These are phyloP conservation scores for Glyptemys insculpta DNA, from an alignment of 2,797 vertebrate genomes.

Conservation along the genomic window DNA sequence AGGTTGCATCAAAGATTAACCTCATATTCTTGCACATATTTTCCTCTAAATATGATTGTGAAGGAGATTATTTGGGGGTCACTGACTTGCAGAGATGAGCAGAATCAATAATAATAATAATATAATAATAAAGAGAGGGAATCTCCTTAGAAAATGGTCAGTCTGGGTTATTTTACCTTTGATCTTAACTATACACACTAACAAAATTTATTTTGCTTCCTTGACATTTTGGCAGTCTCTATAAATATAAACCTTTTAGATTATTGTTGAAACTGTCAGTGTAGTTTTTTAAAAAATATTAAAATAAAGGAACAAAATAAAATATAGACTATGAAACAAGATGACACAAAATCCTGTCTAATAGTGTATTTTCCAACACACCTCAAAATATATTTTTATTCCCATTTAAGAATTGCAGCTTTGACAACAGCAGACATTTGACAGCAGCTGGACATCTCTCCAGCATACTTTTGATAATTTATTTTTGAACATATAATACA, in stretches of 20 bases:
- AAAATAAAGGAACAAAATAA: not conserved
- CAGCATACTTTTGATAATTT: conserved; percentile 5
- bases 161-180: not conserved
- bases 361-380: not conserved
- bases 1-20: not conserved
- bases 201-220: not conserved
- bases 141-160: not conserved
- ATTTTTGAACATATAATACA: conserved; percentile 17
- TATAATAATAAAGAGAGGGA: not conserved
- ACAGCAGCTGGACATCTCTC: not conserved
- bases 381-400: not conserved
- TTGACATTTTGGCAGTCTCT: not conserved
- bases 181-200: not conserved
- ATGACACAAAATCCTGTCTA: not conserved
- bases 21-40: not conserved
- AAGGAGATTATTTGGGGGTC: not conserved
- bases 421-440: not conserved
- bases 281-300: not conserved
- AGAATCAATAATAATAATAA: not conserved
- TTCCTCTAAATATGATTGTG: not conserved
- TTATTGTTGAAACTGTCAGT: not conserved
- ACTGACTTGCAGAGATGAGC: not conserved
- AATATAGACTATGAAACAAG: not conserved
- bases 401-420: not conserved
- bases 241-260: not conserved